These are phyloP conservation scores for Syngnathus acus DNA, from an alignment of 2,797 vertebrate species.

Conservation along the genomic window DNA sequence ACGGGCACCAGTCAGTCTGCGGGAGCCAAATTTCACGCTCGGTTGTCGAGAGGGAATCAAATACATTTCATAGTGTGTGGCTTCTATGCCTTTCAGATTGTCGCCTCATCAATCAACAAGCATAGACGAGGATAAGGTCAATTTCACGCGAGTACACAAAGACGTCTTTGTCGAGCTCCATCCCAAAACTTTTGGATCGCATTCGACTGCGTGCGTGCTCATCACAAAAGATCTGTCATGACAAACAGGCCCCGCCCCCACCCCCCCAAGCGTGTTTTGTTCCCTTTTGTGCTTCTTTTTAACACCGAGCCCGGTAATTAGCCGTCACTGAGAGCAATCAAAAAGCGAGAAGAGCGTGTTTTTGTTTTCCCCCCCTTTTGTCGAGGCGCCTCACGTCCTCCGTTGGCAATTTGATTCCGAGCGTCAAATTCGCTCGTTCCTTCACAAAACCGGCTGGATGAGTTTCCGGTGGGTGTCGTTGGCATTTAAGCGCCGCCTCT, in stretches of 20 bases:
- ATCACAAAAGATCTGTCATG: conserved; percentile 58
- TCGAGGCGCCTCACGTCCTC: conserved; percentile 13
- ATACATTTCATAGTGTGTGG: too few species aligned
- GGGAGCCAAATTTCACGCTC: not conserved
- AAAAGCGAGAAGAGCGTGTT: conserved; percentile 56
- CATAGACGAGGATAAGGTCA: too few species aligned
- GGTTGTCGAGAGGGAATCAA: too few species aligned
- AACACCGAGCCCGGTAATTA: conserved; percentile 59
- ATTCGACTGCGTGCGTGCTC: conserved; percentile 23
- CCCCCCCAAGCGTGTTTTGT: conserved; percentile 7
- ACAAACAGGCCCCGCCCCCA: conserved; percentile 5
- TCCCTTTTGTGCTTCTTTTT: conserved; percentile 30
- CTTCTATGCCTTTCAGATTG: too few species aligned
- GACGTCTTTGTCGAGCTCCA: not conserved
- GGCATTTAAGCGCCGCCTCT: not conserved
- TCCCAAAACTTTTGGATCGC: not conserved
- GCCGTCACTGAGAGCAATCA: conserved; percentile 53
- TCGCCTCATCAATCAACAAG: too few species aligned
- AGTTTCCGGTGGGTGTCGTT: not conserved
- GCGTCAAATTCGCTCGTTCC: not conserved
- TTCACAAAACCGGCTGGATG: not conserved
- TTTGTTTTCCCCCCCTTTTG: conserved; percentile 28
- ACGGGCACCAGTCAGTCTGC: not conserved
- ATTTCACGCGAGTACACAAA: not conserved
- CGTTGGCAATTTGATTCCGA: not conserved